Base-by-base conservation (phyloP, 1,140 invertebrate species). In the Pseudoatta argentina region DNA sequence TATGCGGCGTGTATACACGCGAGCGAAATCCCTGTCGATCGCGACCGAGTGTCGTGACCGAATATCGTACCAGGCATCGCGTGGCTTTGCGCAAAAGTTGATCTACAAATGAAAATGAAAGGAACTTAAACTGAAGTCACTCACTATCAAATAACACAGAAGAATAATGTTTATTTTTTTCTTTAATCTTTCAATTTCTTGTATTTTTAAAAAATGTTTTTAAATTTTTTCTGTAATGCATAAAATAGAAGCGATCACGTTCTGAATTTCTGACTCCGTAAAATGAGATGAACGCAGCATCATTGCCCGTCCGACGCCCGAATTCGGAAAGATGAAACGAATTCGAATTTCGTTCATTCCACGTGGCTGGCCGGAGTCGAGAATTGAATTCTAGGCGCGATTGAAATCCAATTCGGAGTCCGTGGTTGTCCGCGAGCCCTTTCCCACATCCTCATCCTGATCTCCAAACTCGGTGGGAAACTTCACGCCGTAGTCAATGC, bases 311-410 rank as follows among this genome's bases (percentile, higher is more conserved):
- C 85, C 81, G 85, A 89, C 89, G 86, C 77, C 27, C 79, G 59
- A 75, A 73, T 59, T 83, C 55, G 55, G 24, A 73, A 83, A 73
- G 79, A 83, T 75, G 69, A 83, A 83, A 83, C 79, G 79, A 83
- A 83, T 83, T 75, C 79, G 79, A 75, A 83, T 83, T 83, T 83
- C 73, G 79, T 75, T 83, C 79, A 83, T 83, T 83, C 69, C 79
- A 86, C 81, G 89, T 75, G 79, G 79, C 57, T 67, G 69, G 57
- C 55, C 39, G 81, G 2, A 87, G 87, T 85, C 77, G 88, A 71
- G 81, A 91, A 93, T 92, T 89, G 89, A 92, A 93, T 93, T 93
- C 88, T 85, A 92, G 76, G 81, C 87, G 87, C 76, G 90, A 86
- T 67, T 59, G 67, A 78, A 93, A 93, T 94, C 89, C 85, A 90